These are phyloP conservation scores for Brachionus paranguensis DNA, from an alignment of 1,140 invertebrate species.

Conservation along the genomic window DNA sequence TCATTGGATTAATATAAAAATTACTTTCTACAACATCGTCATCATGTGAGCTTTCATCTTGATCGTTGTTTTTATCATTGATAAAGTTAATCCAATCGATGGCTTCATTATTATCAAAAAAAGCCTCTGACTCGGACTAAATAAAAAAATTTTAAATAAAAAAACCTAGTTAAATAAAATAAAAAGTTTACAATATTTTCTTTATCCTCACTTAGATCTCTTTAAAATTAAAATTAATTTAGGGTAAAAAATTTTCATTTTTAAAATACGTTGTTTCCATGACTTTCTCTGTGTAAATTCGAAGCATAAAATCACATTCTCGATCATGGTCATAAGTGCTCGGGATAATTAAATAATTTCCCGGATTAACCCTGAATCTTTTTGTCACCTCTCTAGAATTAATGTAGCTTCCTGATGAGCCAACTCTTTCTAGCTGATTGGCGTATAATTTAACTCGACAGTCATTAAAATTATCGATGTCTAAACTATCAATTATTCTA, in stretches of 20 bases:
- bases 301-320: constrained; percentile 60
- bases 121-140: background rate
- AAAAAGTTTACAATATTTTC: background rate
- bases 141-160: background rate
- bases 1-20: background rate
- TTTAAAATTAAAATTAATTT: background rate
- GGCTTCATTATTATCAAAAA: background rate
- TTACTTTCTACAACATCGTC: background rate
- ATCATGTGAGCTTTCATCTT: background rate
- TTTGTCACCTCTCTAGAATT: constrained; percentile 52
- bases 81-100: background rate
- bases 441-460: constrained; percentile 5
- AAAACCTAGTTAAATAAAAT: background rate
- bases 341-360: constrained; percentile 64
- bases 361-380: constrained; percentile 53
- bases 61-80: background rate
- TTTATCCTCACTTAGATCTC: background rate
- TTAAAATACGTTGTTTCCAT: constrained; percentile 21
- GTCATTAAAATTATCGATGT: background rate
- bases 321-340: constrained; percentile 61
- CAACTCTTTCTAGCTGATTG: constrained; percentile 39
- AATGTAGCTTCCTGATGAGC: constrained; percentile 49
- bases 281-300: constrained; percentile 57
- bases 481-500: background rate
- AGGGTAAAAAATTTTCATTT: background rate